These are phyloP conservation scores for Drosophila ustulata DNA, from an alignment of 2,888 invertebrate genomes.

Conservation along the genomic window DNA sequence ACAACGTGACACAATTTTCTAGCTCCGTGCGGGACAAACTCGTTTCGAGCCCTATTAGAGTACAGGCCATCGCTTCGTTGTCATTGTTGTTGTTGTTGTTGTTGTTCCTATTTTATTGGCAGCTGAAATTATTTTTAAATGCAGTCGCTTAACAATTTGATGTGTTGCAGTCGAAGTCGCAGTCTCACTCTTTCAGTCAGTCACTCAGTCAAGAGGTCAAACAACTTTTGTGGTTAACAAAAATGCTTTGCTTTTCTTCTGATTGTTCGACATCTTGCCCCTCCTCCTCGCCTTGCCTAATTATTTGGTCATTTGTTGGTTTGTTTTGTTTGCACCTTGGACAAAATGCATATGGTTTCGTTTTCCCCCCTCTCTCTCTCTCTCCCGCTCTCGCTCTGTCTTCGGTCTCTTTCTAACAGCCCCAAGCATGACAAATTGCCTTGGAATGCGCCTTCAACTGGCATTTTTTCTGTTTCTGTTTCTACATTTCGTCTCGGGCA, in stretches of 20 bases:
- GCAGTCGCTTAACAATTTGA: slow-evolving; percentile 78
- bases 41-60: slow-evolving; percentile 69
- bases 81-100: slow-evolving; percentile 26
- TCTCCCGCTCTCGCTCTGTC: background rate
- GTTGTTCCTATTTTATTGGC: slow-evolving; percentile 70
- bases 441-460: slow-evolving; percentile 60
- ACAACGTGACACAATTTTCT: slow-evolving; percentile 79
- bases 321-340: slow-evolving; percentile 54
- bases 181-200: slow-evolving; percentile 48
- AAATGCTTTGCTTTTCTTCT: slow-evolving; percentile 44
- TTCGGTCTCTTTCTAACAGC: slow-evolving; percentile 15
- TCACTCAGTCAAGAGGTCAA: slow-evolving; percentile 74
- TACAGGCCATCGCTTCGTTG: slow-evolving; percentile 38
- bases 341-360: slow-evolving; percentile 52
- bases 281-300: slow-evolving; percentile 31
- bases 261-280: slow-evolving; percentile 36
- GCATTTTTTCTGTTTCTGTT: slow-evolving; percentile 26
- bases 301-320: slow-evolving; percentile 68
- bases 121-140: slow-evolving; percentile 77
- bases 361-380: slow-evolving; percentile 4
- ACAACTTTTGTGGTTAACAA: slow-evolving; percentile 64
- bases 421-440: slow-evolving; percentile 68
- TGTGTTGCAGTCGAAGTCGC: slow-evolving; percentile 45
- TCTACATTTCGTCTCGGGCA: slow-evolving; percentile 6
- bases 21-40: slow-evolving; percentile 68